Conservation (phyloP, 2,888 invertebrate species). For the Petrolisthes manimaculis region DNA sequence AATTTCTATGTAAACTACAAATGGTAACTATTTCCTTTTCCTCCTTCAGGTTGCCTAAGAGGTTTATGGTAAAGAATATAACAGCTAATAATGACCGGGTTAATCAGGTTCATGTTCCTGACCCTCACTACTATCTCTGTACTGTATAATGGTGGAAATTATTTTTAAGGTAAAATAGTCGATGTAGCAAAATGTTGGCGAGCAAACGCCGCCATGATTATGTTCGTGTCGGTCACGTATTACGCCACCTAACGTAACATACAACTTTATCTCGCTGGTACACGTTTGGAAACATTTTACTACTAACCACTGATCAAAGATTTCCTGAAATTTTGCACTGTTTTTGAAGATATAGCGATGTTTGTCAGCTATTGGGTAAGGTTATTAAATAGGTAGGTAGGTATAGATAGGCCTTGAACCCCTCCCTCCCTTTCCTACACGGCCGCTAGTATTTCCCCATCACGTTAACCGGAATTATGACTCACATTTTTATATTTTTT, state of each 20-base stretch:
- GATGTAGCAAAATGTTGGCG: background rate
- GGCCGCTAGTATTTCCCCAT: too few species aligned
- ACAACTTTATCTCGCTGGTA: too few species aligned
- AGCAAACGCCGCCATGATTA: conserved; percentile 33
- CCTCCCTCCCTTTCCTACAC: too few species aligned
- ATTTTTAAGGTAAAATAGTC: background rate
- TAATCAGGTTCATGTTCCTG: background rate
- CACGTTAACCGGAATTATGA: too few species aligned
- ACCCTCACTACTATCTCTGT: background rate
- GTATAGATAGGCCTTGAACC: too few species aligned
- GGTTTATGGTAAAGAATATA: background rate
- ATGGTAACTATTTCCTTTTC: background rate
- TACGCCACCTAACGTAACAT: background rate
- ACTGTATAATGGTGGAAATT: background rate
- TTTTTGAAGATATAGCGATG: too few species aligned
- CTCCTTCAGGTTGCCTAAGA: conserved; percentile 3
- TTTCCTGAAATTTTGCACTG: too few species aligned
- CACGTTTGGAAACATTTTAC: too few species aligned
- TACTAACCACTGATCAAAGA: too few species aligned
- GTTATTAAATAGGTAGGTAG: too few species aligned
- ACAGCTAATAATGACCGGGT: background rate
- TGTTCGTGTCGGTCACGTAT: conserved; percentile 30
- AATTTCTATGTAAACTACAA: conserved; percentile 28
- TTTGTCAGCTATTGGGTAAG: too few species aligned
- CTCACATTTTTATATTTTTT: too few species aligned